Evolutionary conservation across 37 sponge, comb jelly and placozoan genomes (phyloP).

Genomic region (Eunapius fragilis): DNA sequence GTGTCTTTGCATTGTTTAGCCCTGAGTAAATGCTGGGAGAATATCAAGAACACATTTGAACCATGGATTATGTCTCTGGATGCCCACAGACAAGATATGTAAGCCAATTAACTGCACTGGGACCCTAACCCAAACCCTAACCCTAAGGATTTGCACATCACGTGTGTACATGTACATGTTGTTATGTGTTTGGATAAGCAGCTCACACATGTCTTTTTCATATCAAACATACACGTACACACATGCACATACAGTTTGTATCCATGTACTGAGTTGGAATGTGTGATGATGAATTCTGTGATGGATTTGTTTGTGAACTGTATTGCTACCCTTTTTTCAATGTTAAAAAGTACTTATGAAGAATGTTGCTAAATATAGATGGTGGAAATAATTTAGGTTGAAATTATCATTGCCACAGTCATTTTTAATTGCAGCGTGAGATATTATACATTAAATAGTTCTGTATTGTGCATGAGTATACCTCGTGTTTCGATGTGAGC

Average conservation of each 20-base stretch:
- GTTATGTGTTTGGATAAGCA: too few relatives aligned
- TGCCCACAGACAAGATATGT: not conserved
- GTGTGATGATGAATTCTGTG: not conserved
- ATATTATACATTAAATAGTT: too few relatives aligned
- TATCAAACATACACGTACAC: not conserved
- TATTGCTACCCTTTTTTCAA: not conserved
- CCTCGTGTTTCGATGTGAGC: too few relatives aligned
- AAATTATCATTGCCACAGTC: too few relatives aligned
- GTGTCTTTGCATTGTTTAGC: conserved; percentile 27
- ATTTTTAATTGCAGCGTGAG: too few relatives aligned
- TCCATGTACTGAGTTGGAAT: conserved; percentile 11
- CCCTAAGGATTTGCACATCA: too few relatives aligned
- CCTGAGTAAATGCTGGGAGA: conserved; percentile 28
- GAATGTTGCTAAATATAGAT: too few relatives aligned
- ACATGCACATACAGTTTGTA: not conserved
- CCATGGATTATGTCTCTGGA: conserved; percentile 55
- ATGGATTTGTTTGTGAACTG: conserved; percentile 4
- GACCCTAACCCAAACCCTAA: too few relatives aligned
- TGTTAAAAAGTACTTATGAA: conserved; percentile 11
- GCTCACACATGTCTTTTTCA: too few relatives aligned
- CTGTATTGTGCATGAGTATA: too few relatives aligned
- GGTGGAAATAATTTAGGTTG: too few relatives aligned
- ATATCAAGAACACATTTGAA: conserved; percentile 25
- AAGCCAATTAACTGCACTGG: too few relatives aligned
- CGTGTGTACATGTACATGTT: conserved; percentile 1